Base-by-base conservation (phyloP, 2,113 vertebrate species). In the Rhabdornis inornatus region DNA sequence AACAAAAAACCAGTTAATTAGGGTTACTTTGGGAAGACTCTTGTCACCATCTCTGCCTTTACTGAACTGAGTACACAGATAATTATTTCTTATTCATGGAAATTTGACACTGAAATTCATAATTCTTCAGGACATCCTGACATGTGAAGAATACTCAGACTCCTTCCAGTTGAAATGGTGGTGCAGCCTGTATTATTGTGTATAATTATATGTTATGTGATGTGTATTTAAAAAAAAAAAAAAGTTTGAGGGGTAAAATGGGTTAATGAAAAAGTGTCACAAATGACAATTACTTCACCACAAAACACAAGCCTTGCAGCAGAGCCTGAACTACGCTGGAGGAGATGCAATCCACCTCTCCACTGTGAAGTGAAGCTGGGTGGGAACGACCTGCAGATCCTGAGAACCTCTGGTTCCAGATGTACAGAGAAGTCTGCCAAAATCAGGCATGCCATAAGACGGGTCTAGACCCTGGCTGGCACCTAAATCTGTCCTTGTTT, bases 161-260 rank as follows among this genome's bases (percentile, higher is more conserved):
- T 68, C 11, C 35, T 79, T n/a, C 28, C 28, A 78, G 20, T 8
- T 55, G 28, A 23, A 39, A 14, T 24, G 7, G 8, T 30, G 17
- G 6, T 50, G 9, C 10, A 53, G 4, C n/a, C 15, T 30, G 3
- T 28, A 57, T 13, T 11, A 6, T 33, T 8, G 7, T 15, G 11
- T 45, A 5, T 8, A 81, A 27, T 4, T 27, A 3, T 8, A 11
- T 49, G 7, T 25, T 22, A 55, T 5, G 9, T 1, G 0, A 49
- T 2, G 1, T 13, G 4, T 20, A 16, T 60, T 35, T 1, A 14
- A n/a, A n/a, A 10, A 56, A 40, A 14, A 33, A 27, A 47, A 18
- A 64, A 6, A 23, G 20, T 10, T n/a, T 33, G 12, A 74, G 44
- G 33, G 6, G 4, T 59, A 21, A 33, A 45, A 5, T 27, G 27